Evolutionary conservation across 2,113 vertebrate species (phyloP).

Genomic region (Lampris megalopsis): DNA sequence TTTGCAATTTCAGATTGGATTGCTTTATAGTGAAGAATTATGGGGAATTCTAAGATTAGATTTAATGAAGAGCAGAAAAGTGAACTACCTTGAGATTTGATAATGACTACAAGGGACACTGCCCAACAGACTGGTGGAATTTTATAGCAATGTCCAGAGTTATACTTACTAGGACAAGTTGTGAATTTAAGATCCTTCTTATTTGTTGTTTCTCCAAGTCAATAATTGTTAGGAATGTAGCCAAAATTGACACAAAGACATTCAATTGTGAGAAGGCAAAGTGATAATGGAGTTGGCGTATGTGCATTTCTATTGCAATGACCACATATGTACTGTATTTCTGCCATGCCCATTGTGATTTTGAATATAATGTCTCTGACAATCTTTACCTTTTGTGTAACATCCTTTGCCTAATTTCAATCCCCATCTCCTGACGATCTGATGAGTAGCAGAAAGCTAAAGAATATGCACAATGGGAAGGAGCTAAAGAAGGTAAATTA

Average conservation of each 20-base stretch:
- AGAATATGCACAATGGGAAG: slow-evolving; percentile 46
- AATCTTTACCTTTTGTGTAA: neutral
- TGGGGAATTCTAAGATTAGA: neutral
- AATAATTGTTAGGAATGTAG: slow-evolving; percentile 8
- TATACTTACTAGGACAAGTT: slow-evolving; percentile 23
- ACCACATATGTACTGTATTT: neutral
- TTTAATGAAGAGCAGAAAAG: slow-evolving; percentile 48
- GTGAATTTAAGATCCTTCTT: slow-evolving; percentile 7
- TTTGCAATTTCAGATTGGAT: neutral
- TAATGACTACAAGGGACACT: slow-evolving; percentile 9
- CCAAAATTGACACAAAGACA: slow-evolving; percentile 9
- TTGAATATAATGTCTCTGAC: slow-evolving; percentile 12
- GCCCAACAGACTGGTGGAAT: slow-evolving; percentile 45
- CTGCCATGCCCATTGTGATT: neutral
- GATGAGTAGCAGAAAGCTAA: slow-evolving; percentile 47
- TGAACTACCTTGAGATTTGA: slow-evolving; percentile 29
- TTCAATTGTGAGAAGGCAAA: neutral
- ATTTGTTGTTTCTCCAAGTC: slow-evolving; percentile 7
- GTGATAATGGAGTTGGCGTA: neutral
- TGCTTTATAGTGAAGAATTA: neutral
- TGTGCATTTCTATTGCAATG: neutral
- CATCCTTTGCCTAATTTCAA: neutral
- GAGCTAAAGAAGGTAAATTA: slow-evolving; percentile 70
- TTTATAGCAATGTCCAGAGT: slow-evolving; percentile 35
- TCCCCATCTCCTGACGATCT: neutral